Base-by-base conservation (phyloP, 2,888 invertebrate species). In the Epirrhoe alternata region DNA sequence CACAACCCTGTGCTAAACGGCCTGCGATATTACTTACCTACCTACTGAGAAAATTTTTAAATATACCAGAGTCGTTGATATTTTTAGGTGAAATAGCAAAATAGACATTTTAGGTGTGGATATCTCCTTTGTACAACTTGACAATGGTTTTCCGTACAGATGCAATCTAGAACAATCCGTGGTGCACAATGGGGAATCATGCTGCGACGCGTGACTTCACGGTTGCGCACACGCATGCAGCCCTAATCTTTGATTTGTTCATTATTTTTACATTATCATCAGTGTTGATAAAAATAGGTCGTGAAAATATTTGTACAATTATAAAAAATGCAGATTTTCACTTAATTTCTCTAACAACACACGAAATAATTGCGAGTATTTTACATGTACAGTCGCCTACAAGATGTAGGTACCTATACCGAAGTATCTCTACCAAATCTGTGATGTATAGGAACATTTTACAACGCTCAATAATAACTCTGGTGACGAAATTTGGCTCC, bases 111-210 rank as follows among this genome's bases (percentile, higher is more conserved):
- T 16, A 5, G 2, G 6, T n/a, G 14, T 14, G 5, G 33, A 4
- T 24, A 52, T 57, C 45, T n/a, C 24, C 33, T 51, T 17, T 57
- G 62, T 31, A 42, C 49, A 8, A 33, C 45, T 8, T 17, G 61
- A 66, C 68, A 68, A 66, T 68, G 14, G 55, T 54, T 64, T 66
- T 71, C 69, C 69, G 69, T 42, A 35, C 54, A 61, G 68, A 58
- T 61, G 58, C 63, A 54, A 63, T 63, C 63, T 72, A 64, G 53
- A 47, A 50, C 51, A 56, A 61, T 63, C 58, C 45, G 33, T n/a
- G 38, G 35, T 58, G 60, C 49, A 73, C 73, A 73, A 73, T 69
- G 58, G 70, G 6, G 56, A 63, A 65, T 51, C 52, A 57, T 54
- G 60, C 8, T 66, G 30, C 17, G 17, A 8, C 8, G 61, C 66